Percentiles rank a stretch among this genome's conserved stretches.
Evolutionary conservation across 2,113 vertebrate species (phyloP).

Genomic region (Coreoperca whiteheadi): DNA sequence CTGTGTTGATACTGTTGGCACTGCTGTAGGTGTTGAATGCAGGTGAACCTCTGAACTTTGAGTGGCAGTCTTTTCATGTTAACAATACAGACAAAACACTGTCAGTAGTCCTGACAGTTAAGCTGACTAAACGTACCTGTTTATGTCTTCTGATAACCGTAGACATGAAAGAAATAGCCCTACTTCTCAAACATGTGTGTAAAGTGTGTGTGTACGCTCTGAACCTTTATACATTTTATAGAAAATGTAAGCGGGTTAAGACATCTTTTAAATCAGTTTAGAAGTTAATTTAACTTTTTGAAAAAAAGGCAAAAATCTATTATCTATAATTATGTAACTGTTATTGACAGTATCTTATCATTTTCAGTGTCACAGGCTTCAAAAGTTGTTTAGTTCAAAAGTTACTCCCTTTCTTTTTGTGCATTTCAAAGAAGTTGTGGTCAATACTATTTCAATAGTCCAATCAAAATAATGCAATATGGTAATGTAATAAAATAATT

Average conservation of each 20-base stretch:
- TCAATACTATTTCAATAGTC: not conserved
- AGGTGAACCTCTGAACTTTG: conserved; percentile 10
- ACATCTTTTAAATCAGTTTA: not conserved
- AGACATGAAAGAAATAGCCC: not conserved
- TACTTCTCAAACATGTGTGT: not conserved
- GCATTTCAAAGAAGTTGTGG: not conserved
- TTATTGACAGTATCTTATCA: not conserved
- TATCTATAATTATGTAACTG: not conserved
- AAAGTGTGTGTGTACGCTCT: not conserved
- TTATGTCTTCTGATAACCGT: not conserved
- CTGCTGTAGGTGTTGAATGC: conserved; percentile 9
- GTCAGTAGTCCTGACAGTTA: not conserved
- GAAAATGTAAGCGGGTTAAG: not conserved
- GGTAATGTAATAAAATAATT: not conserved
- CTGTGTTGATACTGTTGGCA: not conserved
- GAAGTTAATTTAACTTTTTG: no score
- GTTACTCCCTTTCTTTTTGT: not conserved
- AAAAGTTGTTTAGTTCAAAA: not conserved
- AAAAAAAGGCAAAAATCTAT: not conserved
- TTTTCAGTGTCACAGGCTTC: not conserved
- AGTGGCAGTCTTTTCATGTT: not conserved
- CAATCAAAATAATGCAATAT: not conserved
- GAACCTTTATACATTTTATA: no score
- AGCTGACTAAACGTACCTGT: not conserved
- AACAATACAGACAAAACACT: not conserved